These are phyloP conservation scores for Anastrepha ludens DNA, from an alignment of 1,140 invertebrate genomes.

Conservation along the genomic window DNA sequence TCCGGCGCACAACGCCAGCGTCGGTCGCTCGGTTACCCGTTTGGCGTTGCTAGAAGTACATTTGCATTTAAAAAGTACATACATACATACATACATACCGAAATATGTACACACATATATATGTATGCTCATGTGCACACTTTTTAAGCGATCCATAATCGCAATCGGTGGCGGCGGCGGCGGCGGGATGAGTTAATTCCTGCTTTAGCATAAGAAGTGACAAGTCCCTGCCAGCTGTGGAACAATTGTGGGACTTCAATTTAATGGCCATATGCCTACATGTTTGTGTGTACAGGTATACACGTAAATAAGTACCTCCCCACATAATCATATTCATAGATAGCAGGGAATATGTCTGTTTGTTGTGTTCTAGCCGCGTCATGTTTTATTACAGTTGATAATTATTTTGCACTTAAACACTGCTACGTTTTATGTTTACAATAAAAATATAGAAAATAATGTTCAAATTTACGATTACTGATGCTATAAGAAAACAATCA, in stretches of 20 bases:
- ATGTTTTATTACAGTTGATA: not conserved
- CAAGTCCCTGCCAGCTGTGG: not conserved
- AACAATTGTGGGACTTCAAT: not conserved
- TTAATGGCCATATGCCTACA: not conserved
- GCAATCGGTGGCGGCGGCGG: not conserved
- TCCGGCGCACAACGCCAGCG: slow-evolving; percentile 63
- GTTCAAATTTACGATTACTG: not conserved
- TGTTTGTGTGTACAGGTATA: too few species aligned
- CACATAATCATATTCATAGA: too few species aligned
- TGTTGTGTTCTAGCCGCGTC: too few species aligned
- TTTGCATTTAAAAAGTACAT: slow-evolving; percentile 16
- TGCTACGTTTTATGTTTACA: not conserved
- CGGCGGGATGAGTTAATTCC: not conserved
- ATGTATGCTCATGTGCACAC: not conserved
- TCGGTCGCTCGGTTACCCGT: not conserved
- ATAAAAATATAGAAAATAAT: not conserved
- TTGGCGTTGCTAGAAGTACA: slow-evolving; percentile 27
- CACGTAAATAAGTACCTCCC: too few species aligned
- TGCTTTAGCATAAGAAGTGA: not conserved
- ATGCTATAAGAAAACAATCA: not conserved
- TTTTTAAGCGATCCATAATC: not conserved
- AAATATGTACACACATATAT: slow-evolving; percentile 24
- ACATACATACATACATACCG: not conserved
- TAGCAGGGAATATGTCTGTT: too few species aligned
- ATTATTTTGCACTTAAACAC: not conserved